These are phyloP conservation scores for Agrenia bidenticulata DNA, from an alignment of 2,888 invertebrate species.

Conservation along the genomic window DNA sequence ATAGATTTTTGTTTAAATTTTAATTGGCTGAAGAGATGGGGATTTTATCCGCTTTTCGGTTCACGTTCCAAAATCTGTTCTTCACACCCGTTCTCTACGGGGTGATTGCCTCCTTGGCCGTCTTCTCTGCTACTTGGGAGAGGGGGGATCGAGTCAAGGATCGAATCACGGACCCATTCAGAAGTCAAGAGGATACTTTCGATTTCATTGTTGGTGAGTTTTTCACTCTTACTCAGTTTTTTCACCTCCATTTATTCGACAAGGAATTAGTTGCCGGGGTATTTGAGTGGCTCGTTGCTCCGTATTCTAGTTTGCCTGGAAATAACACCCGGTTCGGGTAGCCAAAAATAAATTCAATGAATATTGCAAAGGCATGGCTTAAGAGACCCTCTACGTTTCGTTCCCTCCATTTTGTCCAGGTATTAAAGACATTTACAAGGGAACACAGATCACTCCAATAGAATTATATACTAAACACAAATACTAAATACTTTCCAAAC, in stretches of 20 bases:
- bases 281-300: too few relatives aligned
- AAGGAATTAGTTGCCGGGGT: not conserved
- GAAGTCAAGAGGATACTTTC: constrained; percentile 39
- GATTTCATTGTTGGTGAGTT: constrained; percentile 43
- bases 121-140: constrained; percentile 41
- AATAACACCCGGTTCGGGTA: too few relatives aligned
- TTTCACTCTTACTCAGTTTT: not conserved
- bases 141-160: constrained; percentile 39
- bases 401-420: too few relatives aligned
- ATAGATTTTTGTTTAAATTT: too few relatives aligned
- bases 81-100: constrained; percentile 42
- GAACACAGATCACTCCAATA: too few relatives aligned
- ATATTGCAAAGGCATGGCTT: too few relatives aligned
- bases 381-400: too few relatives aligned
- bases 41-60: constrained; percentile 41
- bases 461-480: too few relatives aligned
- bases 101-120: constrained; percentile 39
- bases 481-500: too few relatives aligned
- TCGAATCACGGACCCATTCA: constrained; percentile 34
- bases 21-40: constrained; percentile 28
- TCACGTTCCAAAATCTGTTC: constrained; percentile 42
- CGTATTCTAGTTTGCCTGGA: too few relatives aligned
- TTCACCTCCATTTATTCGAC: not conserved
- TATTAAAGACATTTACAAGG: too few relatives aligned
- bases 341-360: too few relatives aligned